A percentile compares a stretch with the other conserved stretches of the same genome.
phyloP scores from a whole-genome alignment of 2,797 vertebrate genomes.

The Gambusia yucatana region DNA sequence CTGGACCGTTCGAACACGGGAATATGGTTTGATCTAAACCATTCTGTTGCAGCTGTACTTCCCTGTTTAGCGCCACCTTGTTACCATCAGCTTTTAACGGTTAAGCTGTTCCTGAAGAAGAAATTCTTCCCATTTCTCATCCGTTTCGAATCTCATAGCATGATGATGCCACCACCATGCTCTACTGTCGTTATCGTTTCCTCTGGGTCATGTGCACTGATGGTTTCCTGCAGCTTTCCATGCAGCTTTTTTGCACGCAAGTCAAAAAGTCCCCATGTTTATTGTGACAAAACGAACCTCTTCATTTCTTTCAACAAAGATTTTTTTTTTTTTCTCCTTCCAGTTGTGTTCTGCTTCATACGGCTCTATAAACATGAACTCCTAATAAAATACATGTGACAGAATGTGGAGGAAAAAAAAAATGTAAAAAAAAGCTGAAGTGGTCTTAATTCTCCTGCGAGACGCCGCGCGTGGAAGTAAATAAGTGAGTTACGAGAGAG shows the following conservation, averaged over 20 bases:
- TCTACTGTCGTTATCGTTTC: neutral
- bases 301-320: neutral
- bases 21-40: neutral
- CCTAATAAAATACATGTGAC: neutral
- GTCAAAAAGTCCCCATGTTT: neutral
- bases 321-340: neutral
- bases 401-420: neutral
- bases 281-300: neutral
- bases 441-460: neutral
- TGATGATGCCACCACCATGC: neutral
- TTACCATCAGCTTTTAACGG: neutral
- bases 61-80: neutral
- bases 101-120: neutral
- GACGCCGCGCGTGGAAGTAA: constrained; percentile 35
- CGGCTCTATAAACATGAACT: neutral
- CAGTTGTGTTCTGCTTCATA: neutral
- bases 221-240: neutral
- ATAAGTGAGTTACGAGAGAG: constrained; percentile 48
- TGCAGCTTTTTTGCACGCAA: neutral
- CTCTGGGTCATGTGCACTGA: neutral
- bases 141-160: neutral
- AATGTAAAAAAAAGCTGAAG: neutral
- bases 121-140: neutral
- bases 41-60: neutral
- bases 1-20: neutral